Evolutionary conservation across 2,113 vertebrate species (phyloP), one percentile per base, ranked within the genome.

Genomic region (Galeopterus variegatus): DNA sequence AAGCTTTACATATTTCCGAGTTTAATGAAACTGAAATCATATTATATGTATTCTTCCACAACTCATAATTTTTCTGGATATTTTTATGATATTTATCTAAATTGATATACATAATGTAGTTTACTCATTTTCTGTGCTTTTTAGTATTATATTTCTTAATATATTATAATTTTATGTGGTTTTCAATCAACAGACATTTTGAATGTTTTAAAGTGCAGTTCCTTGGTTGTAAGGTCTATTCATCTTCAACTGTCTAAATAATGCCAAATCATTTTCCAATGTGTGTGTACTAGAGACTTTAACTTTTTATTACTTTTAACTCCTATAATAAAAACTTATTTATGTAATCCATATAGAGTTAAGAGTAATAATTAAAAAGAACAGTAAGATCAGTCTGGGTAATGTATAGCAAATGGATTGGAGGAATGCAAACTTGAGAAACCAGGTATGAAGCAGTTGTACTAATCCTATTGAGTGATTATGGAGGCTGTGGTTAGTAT

Each of bases 21-120:
- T 64, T 87, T 93, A 70, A n/a, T 21, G 60, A 64, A 94, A 65
- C 67, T 36, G 18, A 96, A 94, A 75, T 80, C 2, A 18, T 67
- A 69, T 28, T 58, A 58, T 31, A 60, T 79, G 4, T 91, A n/a
- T 83, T 70, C 17, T 82, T 91, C 36, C 0, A 79, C 48, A 79
- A 10, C 15, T 79, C 48, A 33, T 7, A 14, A 64, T 90, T 21
- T 87, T 50, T 69, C n/a, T 56, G 7, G 8, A 52, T 77, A 12
- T 52, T 90, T 65, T 41, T 24, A 79, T 52, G 79, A 36, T 33
- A 56, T 79, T 54, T 65, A 7, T 28, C 3, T 65, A 52, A 52
- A 48, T 75, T 45, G 17, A 64, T n/a, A 6, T 52, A 13, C 24
- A 54, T 45, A 33, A 13, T 21, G 31, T 5, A 48, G 36, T 88